These are phyloP conservation scores for Amia ocellicauda DNA, from an alignment of 2,113 vertebrate genomes.

Conservation along the genomic window DNA sequence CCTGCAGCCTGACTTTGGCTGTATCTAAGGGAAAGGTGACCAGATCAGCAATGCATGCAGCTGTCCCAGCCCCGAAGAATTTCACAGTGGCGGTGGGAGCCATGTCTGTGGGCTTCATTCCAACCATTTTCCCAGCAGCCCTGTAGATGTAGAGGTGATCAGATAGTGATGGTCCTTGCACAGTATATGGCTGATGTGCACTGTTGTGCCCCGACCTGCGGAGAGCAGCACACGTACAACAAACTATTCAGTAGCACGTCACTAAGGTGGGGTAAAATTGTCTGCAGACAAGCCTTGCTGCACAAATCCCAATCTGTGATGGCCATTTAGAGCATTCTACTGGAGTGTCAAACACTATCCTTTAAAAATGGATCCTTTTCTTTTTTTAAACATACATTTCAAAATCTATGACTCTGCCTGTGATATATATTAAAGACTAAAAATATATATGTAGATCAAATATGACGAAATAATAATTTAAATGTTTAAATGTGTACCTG, in stretches of 20 bases:
- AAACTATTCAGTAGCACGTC: neutral
- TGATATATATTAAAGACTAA: too few relatives aligned
- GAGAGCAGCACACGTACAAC: neutral
- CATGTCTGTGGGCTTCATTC: conserved; percentile 50
- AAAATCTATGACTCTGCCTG: too few relatives aligned
- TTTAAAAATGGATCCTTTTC: too few relatives aligned
- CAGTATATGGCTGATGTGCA: neutral
- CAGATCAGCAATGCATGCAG: conserved; percentile 77
- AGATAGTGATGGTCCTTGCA: neutral
- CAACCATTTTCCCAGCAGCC: conserved; percentile 53
- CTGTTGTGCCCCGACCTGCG: neutral
- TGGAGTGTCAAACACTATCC: too few relatives aligned
- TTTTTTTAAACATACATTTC: too few relatives aligned
- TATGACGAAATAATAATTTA: too few relatives aligned
- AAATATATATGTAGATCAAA: too few relatives aligned
- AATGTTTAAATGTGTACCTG: conserved; percentile 22
- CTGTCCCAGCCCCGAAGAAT: conserved; percentile 70
- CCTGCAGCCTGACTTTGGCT: conserved; percentile 80
- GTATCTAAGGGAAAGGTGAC: conserved; percentile 84
- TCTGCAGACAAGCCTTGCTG: too few relatives aligned
- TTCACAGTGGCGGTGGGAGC: conserved; percentile 52
- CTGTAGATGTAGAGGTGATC: neutral
- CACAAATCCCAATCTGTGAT: too few relatives aligned
- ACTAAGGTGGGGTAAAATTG: neutral
- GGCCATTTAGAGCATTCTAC: too few relatives aligned